phyloP scores from a whole-genome alignment of 2,888 invertebrate species.

The Toxonevra muliebris region DNA sequence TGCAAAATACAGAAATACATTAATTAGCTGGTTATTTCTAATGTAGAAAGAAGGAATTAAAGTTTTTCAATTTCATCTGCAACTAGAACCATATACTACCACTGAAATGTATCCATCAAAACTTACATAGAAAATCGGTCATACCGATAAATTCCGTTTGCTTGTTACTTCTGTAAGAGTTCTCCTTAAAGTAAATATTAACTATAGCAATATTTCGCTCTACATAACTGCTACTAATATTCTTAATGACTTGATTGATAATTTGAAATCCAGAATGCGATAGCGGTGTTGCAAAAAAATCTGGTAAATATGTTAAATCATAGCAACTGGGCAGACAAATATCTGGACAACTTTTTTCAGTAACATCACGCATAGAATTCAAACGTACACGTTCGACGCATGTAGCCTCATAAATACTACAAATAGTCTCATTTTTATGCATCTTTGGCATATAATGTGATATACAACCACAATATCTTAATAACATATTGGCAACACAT shows the following conservation, averaged over 20 bases:
- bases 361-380: slow-evolving; percentile 31
- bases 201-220: slow-evolving; percentile 73
- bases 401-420: slow-evolving; percentile 73
- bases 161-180: slow-evolving; percentile 73
- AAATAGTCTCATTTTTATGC: slow-evolving; percentile 72
- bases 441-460: slow-evolving; percentile 65
- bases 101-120: too few relatives aligned
- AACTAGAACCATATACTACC: too few relatives aligned
- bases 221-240: slow-evolving; percentile 37
- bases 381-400: slow-evolving; percentile 61
- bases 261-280: slow-evolving; percentile 39
- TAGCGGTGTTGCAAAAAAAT: slow-evolving; percentile 69
- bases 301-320: slow-evolving; percentile 73
- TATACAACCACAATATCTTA: slow-evolving; percentile 50
- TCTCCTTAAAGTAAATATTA: slow-evolving; percentile 76
- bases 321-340: slow-evolving; percentile 76
- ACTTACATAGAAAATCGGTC: slow-evolving; percentile 80
- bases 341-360: slow-evolving; percentile 38
- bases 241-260: slow-evolving; percentile 33
- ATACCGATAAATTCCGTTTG: slow-evolving; percentile 81
- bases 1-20: slow-evolving; percentile 64
- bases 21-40: too few relatives aligned
- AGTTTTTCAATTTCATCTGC: too few relatives aligned
- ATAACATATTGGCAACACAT: slow-evolving; percentile 75
- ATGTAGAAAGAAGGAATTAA: too few relatives aligned